These are phyloP conservation scores for Labeo catla DNA, from an alignment of 2,113 vertebrate genomes.

Conservation along the genomic window DNA sequence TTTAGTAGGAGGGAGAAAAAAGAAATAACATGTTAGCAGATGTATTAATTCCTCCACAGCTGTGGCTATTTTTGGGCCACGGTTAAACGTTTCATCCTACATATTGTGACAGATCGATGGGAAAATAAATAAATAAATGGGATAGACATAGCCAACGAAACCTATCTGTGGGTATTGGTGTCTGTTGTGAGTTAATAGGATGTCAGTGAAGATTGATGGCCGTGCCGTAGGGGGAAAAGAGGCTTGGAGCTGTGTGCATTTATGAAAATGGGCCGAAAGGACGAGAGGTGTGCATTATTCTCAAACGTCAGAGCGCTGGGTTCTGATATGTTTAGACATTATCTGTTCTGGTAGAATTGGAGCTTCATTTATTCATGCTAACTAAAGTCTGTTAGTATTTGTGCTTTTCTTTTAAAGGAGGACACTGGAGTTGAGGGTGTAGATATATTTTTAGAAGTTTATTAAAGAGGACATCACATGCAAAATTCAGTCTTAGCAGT, in stretches of 20 bases:
- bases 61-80: slow-evolving; percentile 39
- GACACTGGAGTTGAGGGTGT: neutral
- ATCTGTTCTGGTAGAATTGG: neutral
- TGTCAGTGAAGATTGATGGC: slow-evolving; percentile 75
- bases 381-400: neutral
- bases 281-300: slow-evolving; percentile 38
- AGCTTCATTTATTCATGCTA: neutral
- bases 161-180: slow-evolving; percentile 63
- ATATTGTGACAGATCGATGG: slow-evolving; percentile 54
- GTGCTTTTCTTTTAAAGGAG: neutral
- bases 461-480: too few species aligned
- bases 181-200: slow-evolving; percentile 70
- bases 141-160: slow-evolving; percentile 64
- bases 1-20: neutral
- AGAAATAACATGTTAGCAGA: slow-evolving; percentile 28
- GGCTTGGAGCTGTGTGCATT: slow-evolving; percentile 52
- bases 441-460: neutral
- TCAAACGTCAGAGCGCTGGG: slow-evolving; percentile 45
- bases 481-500: too few species aligned
- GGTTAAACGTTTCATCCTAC: slow-evolving; percentile 52
- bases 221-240: slow-evolving; percentile 55
- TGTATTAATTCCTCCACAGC: slow-evolving; percentile 40
- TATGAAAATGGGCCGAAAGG: slow-evolving; percentile 52
- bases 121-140: slow-evolving; percentile 58
- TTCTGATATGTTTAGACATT: slow-evolving; percentile 11